phyloP scores from a whole-genome alignment of 2,888 invertebrate species.

The Andrena praecox region DNA sequence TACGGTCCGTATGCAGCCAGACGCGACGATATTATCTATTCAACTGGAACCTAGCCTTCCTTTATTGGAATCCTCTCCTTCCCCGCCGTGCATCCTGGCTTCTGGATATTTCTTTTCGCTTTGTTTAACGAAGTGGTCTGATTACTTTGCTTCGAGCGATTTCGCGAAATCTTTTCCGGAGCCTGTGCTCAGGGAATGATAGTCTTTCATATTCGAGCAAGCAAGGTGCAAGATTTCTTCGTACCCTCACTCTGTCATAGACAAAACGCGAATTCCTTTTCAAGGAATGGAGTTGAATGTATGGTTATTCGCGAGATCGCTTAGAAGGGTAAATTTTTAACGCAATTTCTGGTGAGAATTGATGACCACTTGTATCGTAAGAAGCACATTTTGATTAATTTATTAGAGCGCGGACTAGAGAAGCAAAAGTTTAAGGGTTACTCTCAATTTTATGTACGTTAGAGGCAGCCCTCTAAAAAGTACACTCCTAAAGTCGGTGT shows the following conservation, averaged over 20 bases:
- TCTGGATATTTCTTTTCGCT: slow-evolving; percentile 2
- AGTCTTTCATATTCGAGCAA: neutral
- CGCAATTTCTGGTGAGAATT: too few species aligned
- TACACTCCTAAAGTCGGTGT: slow-evolving; percentile 6
- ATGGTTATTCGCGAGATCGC: neutral
- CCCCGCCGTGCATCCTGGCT: neutral
- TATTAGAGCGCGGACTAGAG: neutral
- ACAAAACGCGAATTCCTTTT: neutral
- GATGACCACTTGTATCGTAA: neutral
- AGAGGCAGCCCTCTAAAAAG: slow-evolving; percentile 1
- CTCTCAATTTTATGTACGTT: slow-evolving; percentile 1
- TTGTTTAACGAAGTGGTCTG: neutral
- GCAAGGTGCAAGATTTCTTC: neutral
- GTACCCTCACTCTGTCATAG: neutral
- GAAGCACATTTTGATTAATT: neutral
- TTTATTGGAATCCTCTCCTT: slow-evolving; percentile 4
- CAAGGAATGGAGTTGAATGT: neutral
- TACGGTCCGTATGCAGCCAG: slow-evolving; percentile 1
- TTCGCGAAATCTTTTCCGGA: neutral
- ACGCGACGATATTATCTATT: neutral
- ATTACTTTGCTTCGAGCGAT: slow-evolving; percentile 19
- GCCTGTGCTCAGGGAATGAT: slow-evolving; percentile 1
- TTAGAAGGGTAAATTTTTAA: neutral
- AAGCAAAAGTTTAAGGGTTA: slow-evolving; percentile 5
- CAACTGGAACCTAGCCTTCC: neutral